These are phyloP conservation scores for Pseudachorutes palmiensis DNA, from an alignment of 1,140 invertebrate genomes.

Conservation along the genomic window DNA sequence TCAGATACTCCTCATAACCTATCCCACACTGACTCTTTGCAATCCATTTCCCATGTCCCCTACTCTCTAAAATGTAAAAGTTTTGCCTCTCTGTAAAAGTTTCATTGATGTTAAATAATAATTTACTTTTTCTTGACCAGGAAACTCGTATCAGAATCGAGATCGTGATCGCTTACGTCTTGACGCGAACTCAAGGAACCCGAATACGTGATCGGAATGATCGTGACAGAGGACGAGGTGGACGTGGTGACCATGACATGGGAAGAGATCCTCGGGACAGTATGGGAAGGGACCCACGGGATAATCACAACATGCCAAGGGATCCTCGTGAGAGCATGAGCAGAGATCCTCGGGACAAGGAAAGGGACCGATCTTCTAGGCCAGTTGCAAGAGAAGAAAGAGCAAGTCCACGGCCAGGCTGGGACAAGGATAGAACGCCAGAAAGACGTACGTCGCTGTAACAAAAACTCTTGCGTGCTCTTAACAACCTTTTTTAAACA, in stretches of 20 bases:
- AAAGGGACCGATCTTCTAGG: constrained; percentile 25
- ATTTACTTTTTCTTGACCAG: too few relatives aligned
- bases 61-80: neutral
- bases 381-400: constrained; percentile 28
- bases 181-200: too few relatives aligned
- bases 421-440: constrained; percentile 42
- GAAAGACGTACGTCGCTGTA: constrained; percentile 43
- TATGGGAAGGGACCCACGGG: constrained; percentile 5
- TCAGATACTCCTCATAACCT: neutral
- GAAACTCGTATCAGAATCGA: neutral
- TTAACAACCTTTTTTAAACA: neutral
- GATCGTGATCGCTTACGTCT: neutral
- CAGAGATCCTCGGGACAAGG: constrained; percentile 25
- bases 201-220: neutral
- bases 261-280: constrained; percentile 15
- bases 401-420: constrained; percentile 30
- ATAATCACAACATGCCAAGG: too few relatives aligned
- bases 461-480: constrained; percentile 6
- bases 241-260: constrained; percentile 4
- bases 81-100: neutral
- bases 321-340: neutral
- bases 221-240: constrained; percentile 21
- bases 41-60: neutral
- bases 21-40: neutral
- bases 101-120: neutral